These are phyloP conservation scores for Odontocolon sp. DNA, from an alignment of 2,888 invertebrate species.

Conservation along the genomic window DNA sequence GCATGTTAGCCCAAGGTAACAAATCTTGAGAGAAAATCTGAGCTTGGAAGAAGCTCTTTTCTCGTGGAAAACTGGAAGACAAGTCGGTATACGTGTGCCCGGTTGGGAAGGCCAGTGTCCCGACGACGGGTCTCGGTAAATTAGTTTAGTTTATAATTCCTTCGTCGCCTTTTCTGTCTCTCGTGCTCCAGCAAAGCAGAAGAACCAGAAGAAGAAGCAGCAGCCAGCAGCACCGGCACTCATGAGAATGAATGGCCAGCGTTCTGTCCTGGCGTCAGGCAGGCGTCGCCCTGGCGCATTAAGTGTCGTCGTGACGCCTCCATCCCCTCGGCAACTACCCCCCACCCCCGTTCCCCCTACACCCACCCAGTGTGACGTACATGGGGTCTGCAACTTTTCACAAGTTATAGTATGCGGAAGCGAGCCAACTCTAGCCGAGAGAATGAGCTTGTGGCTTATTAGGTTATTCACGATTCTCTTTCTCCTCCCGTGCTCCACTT, in stretches of 20 bases:
- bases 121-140: constrained; percentile 61
- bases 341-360: constrained; percentile 3
- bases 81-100: constrained; percentile 14
- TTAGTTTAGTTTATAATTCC: constrained; percentile 75
- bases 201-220: neutral
- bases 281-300: constrained; percentile 66
- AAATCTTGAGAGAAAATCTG: constrained; percentile 39
- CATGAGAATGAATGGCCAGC: constrained; percentile 69
- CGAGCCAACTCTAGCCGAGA: constrained; percentile 39
- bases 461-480: constrained; percentile 54
- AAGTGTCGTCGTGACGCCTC: constrained; percentile 65
- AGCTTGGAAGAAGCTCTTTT: neutral
- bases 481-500: neutral
- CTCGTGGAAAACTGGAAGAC: neutral
- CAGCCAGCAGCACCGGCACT: constrained; percentile 53
- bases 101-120: constrained; percentile 28
- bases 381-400: constrained; percentile 64
- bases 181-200: neutral
- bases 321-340: constrained; percentile 25
- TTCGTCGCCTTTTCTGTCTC: constrained; percentile 58
- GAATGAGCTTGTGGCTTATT: constrained; percentile 60
- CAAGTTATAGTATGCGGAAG: constrained; percentile 60
- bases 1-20: neutral
- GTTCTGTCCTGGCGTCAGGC: constrained; percentile 67
- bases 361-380: constrained; percentile 62